A percentile compares a stretch with the other conserved stretches of the same genome.
These are phyloP conservation scores for Sparus aurata DNA, from an alignment of 2,797 vertebrate species.

Conservation along the genomic window DNA sequence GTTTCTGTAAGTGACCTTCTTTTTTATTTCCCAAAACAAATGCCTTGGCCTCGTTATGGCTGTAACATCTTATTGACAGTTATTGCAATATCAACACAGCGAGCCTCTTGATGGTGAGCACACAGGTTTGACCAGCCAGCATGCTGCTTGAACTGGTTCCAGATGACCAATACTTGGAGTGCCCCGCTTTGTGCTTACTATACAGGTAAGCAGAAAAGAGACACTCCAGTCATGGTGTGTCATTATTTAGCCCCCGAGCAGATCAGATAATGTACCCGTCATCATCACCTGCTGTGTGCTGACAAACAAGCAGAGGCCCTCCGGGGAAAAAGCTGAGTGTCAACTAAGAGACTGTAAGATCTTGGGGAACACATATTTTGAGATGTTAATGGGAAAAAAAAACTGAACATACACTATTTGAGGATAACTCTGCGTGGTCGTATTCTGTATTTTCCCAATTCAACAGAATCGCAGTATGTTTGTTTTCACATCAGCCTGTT, in stretches of 20 bases:
- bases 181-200: constrained; percentile 20
- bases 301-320: constrained; percentile 50
- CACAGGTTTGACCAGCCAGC: constrained; percentile 1
- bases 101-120: constrained; percentile 2
- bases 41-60: not conserved
- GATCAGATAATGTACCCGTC: constrained; percentile 55
- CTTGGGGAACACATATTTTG: not conserved
- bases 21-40: constrained; percentile 22
- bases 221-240: not conserved
- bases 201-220: not conserved
- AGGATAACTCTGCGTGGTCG: not conserved
- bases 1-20: constrained; percentile 2
- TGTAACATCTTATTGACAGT: constrained; percentile 6
- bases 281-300: constrained; percentile 46
- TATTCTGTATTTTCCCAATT: not conserved
- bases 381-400: not conserved
- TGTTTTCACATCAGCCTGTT: constrained; percentile 13
- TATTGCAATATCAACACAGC: not conserved
- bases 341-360: constrained; percentile 5
- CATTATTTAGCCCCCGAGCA: constrained; percentile 51
- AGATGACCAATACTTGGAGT: constrained; percentile 9
- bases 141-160: constrained; percentile 13
- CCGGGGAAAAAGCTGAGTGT: constrained; percentile 18
- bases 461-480: not conserved
- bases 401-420: not conserved